Evolutionary conservation across 1,140 invertebrate genomes (phyloP).

Genomic region (Tetragnatha versicolor): DNA sequence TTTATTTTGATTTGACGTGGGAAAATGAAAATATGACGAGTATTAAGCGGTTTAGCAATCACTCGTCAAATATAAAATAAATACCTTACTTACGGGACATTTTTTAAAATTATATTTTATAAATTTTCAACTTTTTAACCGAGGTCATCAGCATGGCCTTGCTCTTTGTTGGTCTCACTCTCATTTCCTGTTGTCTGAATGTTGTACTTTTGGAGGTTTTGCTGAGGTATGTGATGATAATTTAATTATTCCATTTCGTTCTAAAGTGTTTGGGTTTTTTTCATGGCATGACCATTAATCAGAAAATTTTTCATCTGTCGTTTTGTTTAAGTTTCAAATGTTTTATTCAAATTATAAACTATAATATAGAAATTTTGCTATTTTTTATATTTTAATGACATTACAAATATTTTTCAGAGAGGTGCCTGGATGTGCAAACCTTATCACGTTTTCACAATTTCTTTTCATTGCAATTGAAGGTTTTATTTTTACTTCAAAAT

Average conservation of each 20-base stretch:
- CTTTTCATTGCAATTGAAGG: slow-evolving; percentile 88
- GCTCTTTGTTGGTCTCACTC: slow-evolving; percentile 4
- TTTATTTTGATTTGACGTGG: too few species aligned
- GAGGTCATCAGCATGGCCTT: neutral
- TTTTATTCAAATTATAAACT: too few species aligned
- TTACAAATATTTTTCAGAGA: slow-evolving; percentile 69
- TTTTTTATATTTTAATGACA: too few species aligned
- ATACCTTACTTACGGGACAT: neutral
- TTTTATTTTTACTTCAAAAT: slow-evolving; percentile 88
- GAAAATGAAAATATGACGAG: too few species aligned
- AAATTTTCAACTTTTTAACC: neutral
- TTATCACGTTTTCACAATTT: slow-evolving; percentile 94
- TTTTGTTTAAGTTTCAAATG: too few species aligned
- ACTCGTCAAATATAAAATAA: too few species aligned
- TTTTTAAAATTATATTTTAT: neutral
- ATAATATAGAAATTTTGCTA: too few species aligned
- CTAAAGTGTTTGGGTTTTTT: too few species aligned
- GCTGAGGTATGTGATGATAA: slow-evolving; percentile 1
- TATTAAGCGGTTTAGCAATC: too few species aligned
- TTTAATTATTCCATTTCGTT: neutral
- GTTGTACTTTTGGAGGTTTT: slow-evolving; percentile 34
- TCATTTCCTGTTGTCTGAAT: slow-evolving; percentile 34
- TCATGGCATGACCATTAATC: too few species aligned
- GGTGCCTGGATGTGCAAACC: slow-evolving; percentile 89
- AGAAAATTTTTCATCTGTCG: too few species aligned